Percentiles rank a stretch among this genome's conserved stretches.
These are phyloP conservation scores for Mastacembelus armatus DNA, from an alignment of 2,797 vertebrate species.

Conservation along the genomic window DNA sequence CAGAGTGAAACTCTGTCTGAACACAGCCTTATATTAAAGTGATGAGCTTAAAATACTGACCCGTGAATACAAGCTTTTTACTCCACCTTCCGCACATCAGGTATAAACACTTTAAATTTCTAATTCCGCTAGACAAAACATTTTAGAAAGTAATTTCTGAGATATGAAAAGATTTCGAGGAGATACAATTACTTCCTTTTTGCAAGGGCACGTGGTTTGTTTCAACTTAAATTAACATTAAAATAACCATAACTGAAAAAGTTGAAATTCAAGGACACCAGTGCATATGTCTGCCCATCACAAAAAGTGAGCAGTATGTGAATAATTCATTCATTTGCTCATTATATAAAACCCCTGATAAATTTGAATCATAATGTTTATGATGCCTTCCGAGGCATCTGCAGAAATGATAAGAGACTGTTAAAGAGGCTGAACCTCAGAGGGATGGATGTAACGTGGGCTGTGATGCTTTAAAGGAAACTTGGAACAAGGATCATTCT, in stretches of 20 bases:
- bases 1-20: no score
- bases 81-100: no score
- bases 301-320: background rate
- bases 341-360: constrained; percentile 10
- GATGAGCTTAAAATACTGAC: no score
- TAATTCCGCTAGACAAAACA: no score
- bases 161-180: no score
- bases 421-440: constrained; percentile 52
- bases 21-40: no score
- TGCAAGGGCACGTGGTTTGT: background rate
- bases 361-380: constrained; percentile 47
- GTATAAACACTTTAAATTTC: no score
- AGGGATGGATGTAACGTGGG: constrained; percentile 45
- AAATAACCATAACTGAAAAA: background rate
- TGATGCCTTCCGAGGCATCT: constrained; percentile 10
- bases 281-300: background rate
- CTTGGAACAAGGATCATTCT: constrained; percentile 56
- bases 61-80: no score
- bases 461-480: constrained; percentile 49
- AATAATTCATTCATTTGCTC: background rate
- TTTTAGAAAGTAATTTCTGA: no score
- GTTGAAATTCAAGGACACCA: background rate
- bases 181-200: no score
- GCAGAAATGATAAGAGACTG: constrained; percentile 35
- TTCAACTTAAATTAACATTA: background rate